Conservation (phyloP, 2,113 vertebrate genomes). For the Vidua chalybeata region DNA sequence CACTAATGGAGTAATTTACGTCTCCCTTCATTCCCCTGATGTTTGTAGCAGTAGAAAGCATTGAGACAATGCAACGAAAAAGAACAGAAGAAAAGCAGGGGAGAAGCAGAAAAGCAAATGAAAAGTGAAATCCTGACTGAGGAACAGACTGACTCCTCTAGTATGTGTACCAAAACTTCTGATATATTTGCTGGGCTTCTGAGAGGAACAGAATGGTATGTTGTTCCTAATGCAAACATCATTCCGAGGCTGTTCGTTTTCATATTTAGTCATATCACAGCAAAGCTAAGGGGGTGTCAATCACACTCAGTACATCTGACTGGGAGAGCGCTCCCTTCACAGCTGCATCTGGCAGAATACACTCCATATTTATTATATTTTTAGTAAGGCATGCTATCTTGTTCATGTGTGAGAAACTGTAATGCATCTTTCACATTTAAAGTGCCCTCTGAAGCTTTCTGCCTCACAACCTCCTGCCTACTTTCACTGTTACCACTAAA, state of each 20-base stretch:
- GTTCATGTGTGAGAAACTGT: conserved; percentile 73
- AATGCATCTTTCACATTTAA: conserved; percentile 81
- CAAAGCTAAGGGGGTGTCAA: conserved; percentile 56
- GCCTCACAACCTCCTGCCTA: conserved; percentile 79
- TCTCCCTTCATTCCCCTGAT: not conserved
- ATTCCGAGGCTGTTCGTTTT: conserved; percentile 13
- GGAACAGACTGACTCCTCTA: not conserved
- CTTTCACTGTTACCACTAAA: conserved; percentile 83
- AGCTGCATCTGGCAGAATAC: conserved; percentile 47
- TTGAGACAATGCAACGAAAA: not conserved
- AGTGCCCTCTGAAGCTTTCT: conserved; percentile 80
- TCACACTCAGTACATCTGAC: conserved; percentile 35
- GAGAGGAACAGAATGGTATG: not conserved
- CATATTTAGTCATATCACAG: conserved; percentile 49
- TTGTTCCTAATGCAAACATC: conserved; percentile 35
- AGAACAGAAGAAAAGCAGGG: not conserved
- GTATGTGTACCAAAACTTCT: not conserved
- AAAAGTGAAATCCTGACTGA: not conserved
- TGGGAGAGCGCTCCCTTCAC: conserved; percentile 32
- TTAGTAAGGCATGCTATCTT: conserved; percentile 66
- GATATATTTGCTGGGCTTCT: conserved; percentile 10
- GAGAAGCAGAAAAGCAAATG: not conserved
- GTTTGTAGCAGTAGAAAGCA: not conserved
- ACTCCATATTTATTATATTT: conserved; percentile 67
- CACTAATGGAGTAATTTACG: not conserved